Base-by-base conservation (phyloP, 2,888 invertebrate genomes). In the Cryptocephalus primarius region DNA sequence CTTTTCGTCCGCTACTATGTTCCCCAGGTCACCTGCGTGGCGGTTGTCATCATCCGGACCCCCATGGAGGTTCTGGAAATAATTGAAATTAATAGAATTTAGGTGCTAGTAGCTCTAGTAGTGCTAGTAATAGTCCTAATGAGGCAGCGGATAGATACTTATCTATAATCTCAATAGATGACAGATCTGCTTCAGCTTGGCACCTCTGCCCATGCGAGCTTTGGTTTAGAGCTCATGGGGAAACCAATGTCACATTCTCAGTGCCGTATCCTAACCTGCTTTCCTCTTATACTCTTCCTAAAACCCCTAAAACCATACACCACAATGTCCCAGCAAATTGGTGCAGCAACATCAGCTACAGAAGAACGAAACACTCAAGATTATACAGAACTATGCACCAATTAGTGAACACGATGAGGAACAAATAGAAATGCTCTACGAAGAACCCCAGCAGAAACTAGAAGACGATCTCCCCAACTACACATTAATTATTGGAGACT, bases 21-120 rank as follows among this genome's bases (percentile, higher is more conserved):
- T 92, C 22, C 92, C 92, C 44, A 92, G 73, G 67, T 92, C 92
- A 6, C 92, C 92, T 1, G 85, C 84, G 64, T 92, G 91, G 41
- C 89, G 82, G 33, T 76, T 73, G 2, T 69, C 65, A 58, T 83
- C 84, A 4, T 70, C 63, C 0, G 85, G 88, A 11, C 78, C 85
- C 8, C 89, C 90, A 66, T 92, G 92, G 10, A 75, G 72, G 58
- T 78, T 75, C 87, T 88, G 65, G 32, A 58, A 59, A 6, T 4
- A 4, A 22, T 22, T 22, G 22, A 22, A 22, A 22, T 22, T 6
- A 22, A 2, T 4, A 22, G 22, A 6, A 22, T 2, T 22, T 6
- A 22, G 22, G n/a, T n/a, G n/a, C n/a, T n/a, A n/a, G n/a, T n/a
- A n/a, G n/a, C n/a, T n/a, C n/a, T n/a, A n/a, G n/a, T n/a, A n/a